A percentile compares a stretch with the other conserved stretches of the same genome.
Conservation (phyloP, 2,888 invertebrate species). For the Drosophila sordidapex region DNA sequence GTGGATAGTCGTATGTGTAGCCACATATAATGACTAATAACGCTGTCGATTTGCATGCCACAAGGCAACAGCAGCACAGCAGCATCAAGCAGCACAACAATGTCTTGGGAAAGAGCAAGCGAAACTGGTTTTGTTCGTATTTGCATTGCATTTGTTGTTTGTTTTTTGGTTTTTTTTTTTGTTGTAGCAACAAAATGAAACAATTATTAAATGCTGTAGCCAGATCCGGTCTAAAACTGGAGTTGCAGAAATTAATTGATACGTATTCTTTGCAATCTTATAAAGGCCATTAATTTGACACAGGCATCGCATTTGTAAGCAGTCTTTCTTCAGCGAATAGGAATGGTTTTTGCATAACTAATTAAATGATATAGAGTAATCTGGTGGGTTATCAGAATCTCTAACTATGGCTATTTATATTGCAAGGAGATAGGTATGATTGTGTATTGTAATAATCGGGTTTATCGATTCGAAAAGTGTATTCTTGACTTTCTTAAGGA, state of each 20-base stretch:
- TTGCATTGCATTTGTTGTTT: conserved; percentile 12
- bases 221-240: no score
- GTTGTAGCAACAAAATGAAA: conserved; percentile 2
- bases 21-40: conserved; percentile 60
- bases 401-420: background rate
- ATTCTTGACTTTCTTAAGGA: background rate
- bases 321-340: no score
- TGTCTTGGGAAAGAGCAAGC: conserved; percentile 41
- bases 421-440: background rate
- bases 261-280: no score
- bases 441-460: background rate
- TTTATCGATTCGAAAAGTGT: background rate
- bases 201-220: no score
- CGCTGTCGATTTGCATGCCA: conserved; percentile 58
- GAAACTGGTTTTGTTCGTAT: conserved; percentile 42
- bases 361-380: no score
- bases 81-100: conserved; percentile 16
- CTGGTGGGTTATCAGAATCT: no score
- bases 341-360: no score
- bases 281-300: no score
- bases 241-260: no score
- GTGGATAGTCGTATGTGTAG: conserved; percentile 25
- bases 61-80: conserved; percentile 35
- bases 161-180: background rate
- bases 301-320: no score